Evolutionary conservation across 37 sponge, comb jelly and placozoan genomes (phyloP).

Genomic region (Aphrocallistes beatrix): DNA sequence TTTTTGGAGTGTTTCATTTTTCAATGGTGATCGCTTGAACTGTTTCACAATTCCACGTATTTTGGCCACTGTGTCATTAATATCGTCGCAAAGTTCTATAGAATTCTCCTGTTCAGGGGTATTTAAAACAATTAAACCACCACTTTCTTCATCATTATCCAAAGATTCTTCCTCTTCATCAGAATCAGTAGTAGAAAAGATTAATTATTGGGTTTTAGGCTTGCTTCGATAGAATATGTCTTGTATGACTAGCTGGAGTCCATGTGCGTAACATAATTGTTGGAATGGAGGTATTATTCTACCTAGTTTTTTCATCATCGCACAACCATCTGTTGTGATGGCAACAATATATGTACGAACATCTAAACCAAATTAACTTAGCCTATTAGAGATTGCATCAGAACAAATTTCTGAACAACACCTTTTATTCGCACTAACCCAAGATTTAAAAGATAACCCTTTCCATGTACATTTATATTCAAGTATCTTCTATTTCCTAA

Average conservation of each 20-base stretch:
- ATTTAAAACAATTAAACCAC: background rate
- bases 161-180: background rate
- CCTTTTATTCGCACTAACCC: background rate
- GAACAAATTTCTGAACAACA: background rate
- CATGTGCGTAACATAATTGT: background rate
- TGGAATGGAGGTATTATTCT: background rate
- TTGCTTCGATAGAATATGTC: background rate
- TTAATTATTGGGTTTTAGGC: background rate
- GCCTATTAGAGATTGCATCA: background rate
- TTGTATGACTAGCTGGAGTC: background rate
- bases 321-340: conserved; percentile 13
- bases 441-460: background rate
- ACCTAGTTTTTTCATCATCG: background rate
- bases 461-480: conserved; percentile 1
- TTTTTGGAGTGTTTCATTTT: background rate
- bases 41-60: conserved; percentile 4
- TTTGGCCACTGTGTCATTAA: background rate
- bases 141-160: background rate
- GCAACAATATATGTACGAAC: background rate
- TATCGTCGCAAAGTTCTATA: background rate
- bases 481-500: background rate
- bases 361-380: background rate
- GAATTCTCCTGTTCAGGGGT: background rate
- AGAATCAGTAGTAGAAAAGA: background rate
- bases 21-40: background rate